These are phyloP conservation scores for Paraescarpia echinospica DNA, from an alignment of 1,140 invertebrate species.

Conservation along the genomic window DNA sequence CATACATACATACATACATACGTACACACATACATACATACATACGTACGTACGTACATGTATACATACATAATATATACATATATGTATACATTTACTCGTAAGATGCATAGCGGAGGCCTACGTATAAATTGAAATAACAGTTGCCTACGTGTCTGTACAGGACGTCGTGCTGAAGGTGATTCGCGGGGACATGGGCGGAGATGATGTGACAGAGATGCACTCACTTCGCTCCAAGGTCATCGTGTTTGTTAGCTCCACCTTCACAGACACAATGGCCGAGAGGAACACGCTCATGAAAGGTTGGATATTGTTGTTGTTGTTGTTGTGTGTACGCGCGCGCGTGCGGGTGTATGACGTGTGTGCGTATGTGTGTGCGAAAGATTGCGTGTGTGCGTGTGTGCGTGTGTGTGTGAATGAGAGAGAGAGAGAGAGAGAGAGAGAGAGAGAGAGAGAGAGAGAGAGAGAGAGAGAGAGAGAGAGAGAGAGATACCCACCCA, in stretches of 20 bases:
- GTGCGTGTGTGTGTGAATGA: background rate
- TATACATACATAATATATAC: background rate
- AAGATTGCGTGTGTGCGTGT: background rate
- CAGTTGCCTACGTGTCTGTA: background rate
- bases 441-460: too few relatives aligned
- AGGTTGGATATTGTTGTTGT: background rate
- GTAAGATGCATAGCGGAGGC: background rate
- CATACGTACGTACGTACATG: too few relatives aligned
- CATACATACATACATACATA: too few relatives aligned
- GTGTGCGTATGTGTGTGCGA: background rate
- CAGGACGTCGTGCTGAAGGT: constrained; percentile 12
- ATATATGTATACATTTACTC: too few relatives aligned
- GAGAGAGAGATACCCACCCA: too few relatives aligned
- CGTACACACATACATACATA: too few relatives aligned
- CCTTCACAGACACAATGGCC: constrained; percentile 23
- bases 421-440: too few relatives aligned
- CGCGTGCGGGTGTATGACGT: background rate
- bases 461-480: too few relatives aligned
- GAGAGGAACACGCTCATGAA: constrained; percentile 25
- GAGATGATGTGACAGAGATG: background rate
- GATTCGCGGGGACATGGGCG: constrained; percentile 2
- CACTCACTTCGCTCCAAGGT: background rate
- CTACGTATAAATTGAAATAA: too few relatives aligned
- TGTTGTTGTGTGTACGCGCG: background rate
- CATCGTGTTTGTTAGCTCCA: constrained; percentile 23